Percentiles rank a stretch among this genome's conserved stretches.
Conservation (phyloP, 2,888 invertebrate species). For the Halictus ligatus region DNA sequence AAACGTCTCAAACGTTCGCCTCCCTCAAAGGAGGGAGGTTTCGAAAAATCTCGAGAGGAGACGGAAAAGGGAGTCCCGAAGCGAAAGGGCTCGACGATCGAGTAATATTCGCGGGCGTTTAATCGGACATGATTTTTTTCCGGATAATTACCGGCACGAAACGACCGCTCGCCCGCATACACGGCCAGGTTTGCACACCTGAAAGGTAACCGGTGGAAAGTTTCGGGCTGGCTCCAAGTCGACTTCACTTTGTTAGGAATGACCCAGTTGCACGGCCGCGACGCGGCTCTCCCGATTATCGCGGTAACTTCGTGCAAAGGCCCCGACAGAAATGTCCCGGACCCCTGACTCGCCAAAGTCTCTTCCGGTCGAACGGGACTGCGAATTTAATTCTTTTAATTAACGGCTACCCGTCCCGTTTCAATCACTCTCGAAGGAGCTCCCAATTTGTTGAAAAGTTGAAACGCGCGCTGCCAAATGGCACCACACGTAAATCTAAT, state of each 20-base stretch:
- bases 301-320: slow-evolving; percentile 57
- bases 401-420: neutral
- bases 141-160: slow-evolving; percentile 29
- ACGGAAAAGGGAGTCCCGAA: neutral
- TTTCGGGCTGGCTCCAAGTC: slow-evolving; percentile 46
- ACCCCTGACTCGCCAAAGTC: slow-evolving; percentile 4
- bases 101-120: neutral
- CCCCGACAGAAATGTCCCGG: slow-evolving; percentile 37
- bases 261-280: slow-evolving; percentile 64
- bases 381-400: neutral
- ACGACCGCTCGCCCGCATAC: neutral
- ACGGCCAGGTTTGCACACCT: neutral
- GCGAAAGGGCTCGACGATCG: neutral
- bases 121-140: slow-evolving; percentile 9
- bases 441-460: neutral
- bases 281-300: slow-evolving; percentile 57
- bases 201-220: slow-evolving; percentile 51
- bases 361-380: neutral
- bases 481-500: no score
- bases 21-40: neutral
- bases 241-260: slow-evolving; percentile 53
- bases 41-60: neutral
- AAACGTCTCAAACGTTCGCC: neutral
- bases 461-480: no score
- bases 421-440: neutral